phyloP scores from a whole-genome alignment of 2,888 invertebrate species.

The Drosophila merina region DNA sequence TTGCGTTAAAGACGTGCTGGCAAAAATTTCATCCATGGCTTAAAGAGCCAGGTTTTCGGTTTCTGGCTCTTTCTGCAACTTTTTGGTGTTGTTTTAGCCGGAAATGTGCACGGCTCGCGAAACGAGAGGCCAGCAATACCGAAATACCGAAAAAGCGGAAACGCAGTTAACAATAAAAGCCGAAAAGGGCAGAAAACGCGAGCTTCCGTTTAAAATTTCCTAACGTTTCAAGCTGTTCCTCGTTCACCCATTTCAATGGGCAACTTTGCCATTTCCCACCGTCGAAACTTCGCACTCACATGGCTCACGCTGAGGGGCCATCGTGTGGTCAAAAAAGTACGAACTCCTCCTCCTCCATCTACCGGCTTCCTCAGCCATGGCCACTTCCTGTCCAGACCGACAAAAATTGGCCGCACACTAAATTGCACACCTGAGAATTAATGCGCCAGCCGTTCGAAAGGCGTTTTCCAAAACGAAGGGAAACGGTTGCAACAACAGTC shows the following conservation, averaged over 20 bases:
- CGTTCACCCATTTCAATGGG: background rate
- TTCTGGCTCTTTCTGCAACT: slow-evolving; percentile 13
- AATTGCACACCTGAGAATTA: slow-evolving; percentile 80
- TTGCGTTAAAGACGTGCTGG: slow-evolving; percentile 49
- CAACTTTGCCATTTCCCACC: slow-evolving; percentile 17
- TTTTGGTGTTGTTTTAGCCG: slow-evolving; percentile 36
- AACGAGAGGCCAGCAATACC: slow-evolving; percentile 44
- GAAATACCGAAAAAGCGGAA: slow-evolving; percentile 60
- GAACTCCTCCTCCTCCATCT: slow-evolving; percentile 12
- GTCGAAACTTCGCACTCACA: background rate
- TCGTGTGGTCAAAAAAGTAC: slow-evolving; percentile 64
- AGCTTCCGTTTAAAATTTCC: slow-evolving; percentile 75
- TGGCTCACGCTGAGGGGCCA: slow-evolving; percentile 4
- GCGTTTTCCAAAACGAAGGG: slow-evolving; percentile 26
- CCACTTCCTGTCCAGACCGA: slow-evolving; percentile 56
- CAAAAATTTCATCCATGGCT: slow-evolving; percentile 16
- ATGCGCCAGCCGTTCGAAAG: slow-evolving; percentile 71
- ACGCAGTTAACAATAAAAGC: slow-evolving; percentile 69
- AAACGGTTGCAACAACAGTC: slow-evolving; percentile 20
- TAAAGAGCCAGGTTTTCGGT: slow-evolving; percentile 15
- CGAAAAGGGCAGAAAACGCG: slow-evolving; percentile 74
- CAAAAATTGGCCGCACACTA: slow-evolving; percentile 77
- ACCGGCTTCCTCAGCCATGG: slow-evolving; percentile 3
- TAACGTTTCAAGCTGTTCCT: slow-evolving; percentile 30
- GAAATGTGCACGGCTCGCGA: slow-evolving; percentile 45